These are phyloP conservation scores for Sympetrum striolatum DNA, from an alignment of 2,888 invertebrate species.

Conservation along the genomic window DNA sequence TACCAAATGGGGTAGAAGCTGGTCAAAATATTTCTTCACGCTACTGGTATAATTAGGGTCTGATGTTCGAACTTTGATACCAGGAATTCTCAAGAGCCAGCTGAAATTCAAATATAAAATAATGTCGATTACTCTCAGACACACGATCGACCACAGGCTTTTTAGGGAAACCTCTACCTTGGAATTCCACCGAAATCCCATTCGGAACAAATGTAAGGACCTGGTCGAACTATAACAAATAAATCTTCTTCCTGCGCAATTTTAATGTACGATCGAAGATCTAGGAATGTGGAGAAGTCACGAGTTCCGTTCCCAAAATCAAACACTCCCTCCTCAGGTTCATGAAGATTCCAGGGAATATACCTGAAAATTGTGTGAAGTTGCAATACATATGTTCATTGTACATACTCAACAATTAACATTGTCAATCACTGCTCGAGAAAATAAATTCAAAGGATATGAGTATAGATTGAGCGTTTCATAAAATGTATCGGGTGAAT, in stretches of 20 bases:
- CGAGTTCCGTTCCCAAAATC: constrained; percentile 56
- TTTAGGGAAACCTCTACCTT: constrained; percentile 51
- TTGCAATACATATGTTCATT: not conserved
- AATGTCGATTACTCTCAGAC: not conserved
- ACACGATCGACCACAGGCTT: not conserved
- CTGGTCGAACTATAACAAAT: constrained; percentile 62
- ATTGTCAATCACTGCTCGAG: not conserved
- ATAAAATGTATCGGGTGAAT: too few relatives aligned
- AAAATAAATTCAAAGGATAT: too few relatives aligned
- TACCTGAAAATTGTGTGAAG: constrained; percentile 51
- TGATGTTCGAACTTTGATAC: constrained; percentile 60
- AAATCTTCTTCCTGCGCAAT: constrained; percentile 62
- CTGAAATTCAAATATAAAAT: constrained; percentile 50
- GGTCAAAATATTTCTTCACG: constrained; percentile 58
- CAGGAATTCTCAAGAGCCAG: constrained; percentile 60
- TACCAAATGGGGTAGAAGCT: constrained; percentile 57
- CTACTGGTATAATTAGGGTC: constrained; percentile 58
- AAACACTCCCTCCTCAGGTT: constrained; percentile 55
- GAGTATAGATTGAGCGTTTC: too few relatives aligned
- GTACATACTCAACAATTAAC: not conserved
- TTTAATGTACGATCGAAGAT: constrained; percentile 57
- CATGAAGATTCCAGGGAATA: constrained; percentile 60
- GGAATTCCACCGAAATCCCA: constrained; percentile 62
- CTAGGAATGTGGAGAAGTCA: constrained; percentile 55
- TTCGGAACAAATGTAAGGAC: constrained; percentile 66